These are phyloP conservation scores for Drosophila asahinai DNA, from an alignment of 1,140 invertebrate species.

Conservation along the genomic window DNA sequence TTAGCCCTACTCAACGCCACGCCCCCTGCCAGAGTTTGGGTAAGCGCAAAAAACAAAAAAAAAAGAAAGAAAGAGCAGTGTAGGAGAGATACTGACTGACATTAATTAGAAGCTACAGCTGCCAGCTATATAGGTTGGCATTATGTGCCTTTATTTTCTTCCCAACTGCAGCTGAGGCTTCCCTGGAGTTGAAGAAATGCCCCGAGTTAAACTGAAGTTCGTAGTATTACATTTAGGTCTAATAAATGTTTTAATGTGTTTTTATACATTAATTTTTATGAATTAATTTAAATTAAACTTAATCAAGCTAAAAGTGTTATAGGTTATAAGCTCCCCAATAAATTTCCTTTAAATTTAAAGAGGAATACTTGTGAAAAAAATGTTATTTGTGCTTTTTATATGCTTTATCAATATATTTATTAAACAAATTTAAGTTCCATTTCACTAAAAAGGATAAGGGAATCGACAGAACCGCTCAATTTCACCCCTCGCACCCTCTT, in stretches of 20 bases:
- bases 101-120: slow-evolving; percentile 66
- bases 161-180: slow-evolving; percentile 23
- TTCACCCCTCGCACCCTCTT: too few relatives aligned
- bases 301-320: not conserved
- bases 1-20: slow-evolving; percentile 23
- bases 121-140: slow-evolving; percentile 57
- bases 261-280: not conserved
- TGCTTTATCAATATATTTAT: not conserved
- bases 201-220: not conserved
- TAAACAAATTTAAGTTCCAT: too few relatives aligned
- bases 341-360: not conserved
- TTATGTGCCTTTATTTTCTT: slow-evolving; percentile 27
- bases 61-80: not conserved
- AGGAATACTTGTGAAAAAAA: too few relatives aligned
- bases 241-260: not conserved
- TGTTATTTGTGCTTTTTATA: not conserved
- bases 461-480: too few relatives aligned
- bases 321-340: not conserved
- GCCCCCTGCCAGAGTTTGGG: slow-evolving; percentile 20
- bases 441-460: too few relatives aligned
- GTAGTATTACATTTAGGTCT: slow-evolving; percentile 2
- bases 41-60: not conserved
- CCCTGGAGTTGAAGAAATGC: not conserved
- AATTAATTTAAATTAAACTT: not conserved
- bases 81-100: slow-evolving; percentile 44